Evolutionary conservation across 1,140 invertebrate species (phyloP).

Genomic region (Trichomalopsis sarcophagae): DNA sequence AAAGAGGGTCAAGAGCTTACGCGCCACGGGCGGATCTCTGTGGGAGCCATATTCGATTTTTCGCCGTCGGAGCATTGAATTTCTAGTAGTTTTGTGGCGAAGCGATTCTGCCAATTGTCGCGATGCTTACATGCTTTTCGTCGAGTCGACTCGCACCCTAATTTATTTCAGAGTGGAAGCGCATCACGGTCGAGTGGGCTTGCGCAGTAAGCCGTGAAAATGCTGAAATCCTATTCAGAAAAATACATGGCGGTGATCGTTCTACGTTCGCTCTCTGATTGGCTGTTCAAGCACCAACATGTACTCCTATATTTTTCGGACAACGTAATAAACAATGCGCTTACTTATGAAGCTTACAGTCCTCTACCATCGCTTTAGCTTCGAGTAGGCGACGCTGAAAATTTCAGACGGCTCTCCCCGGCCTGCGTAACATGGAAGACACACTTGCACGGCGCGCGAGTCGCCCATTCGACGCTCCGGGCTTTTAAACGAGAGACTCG

Average conservation of each 20-base stretch:
- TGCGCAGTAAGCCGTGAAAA: slow-evolving; percentile 2
- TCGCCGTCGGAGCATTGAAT: slow-evolving; percentile 25
- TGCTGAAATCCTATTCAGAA: neutral
- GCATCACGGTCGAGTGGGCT: slow-evolving; percentile 26
- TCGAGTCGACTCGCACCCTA: neutral
- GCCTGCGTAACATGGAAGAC: neutral
- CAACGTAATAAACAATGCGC: neutral
- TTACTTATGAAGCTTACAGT: neutral
- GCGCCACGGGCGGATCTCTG: neutral
- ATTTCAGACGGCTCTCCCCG: slow-evolving; percentile 22
- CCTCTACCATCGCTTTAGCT: no score
- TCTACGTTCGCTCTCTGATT: no score
- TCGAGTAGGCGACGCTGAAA: neutral
- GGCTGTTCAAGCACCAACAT: neutral
- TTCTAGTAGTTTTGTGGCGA: slow-evolving; percentile 39
- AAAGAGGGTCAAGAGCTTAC: slow-evolving; percentile 33
- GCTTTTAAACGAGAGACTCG: slow-evolving; percentile 27
- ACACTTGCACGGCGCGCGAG: neutral
- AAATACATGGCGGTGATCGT: no score
- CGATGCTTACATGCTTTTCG: neutral
- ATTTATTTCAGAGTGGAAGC: slow-evolving; percentile 45
- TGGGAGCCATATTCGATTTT: neutral
- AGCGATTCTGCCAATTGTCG: neutral
- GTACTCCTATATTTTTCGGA: neutral
- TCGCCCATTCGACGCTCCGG: neutral